Evolutionary conservation across 2,888 invertebrate species (phyloP).

Genomic region (Rutpela maculata): DNA sequence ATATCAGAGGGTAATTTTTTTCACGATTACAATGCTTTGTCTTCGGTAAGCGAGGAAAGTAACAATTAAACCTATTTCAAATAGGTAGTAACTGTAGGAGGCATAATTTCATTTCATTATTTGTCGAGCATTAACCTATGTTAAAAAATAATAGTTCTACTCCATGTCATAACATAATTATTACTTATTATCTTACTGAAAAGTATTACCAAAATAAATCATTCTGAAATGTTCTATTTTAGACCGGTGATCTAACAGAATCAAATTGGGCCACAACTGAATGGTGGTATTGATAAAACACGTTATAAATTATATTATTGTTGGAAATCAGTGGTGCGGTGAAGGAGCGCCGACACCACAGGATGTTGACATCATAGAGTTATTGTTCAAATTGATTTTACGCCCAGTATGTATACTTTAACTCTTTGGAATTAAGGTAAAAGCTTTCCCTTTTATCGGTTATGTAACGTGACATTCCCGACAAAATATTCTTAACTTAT

Average conservation of each 20-base stretch:
- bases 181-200: too few relatives aligned
- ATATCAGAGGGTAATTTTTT: too few relatives aligned
- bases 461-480: conserved; percentile 14
- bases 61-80: too few relatives aligned
- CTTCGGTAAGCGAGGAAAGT: too few relatives aligned
- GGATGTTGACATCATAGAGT: conserved; percentile 51
- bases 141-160: too few relatives aligned
- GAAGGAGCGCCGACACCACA: conserved; percentile 48
- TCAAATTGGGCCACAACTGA: conserved; percentile 26
- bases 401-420: conserved; percentile 45
- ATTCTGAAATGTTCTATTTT: not conserved
- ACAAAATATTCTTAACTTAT: not conserved
- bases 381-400: conserved; percentile 50
- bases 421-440: conserved; percentile 38
- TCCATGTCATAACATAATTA: too few relatives aligned
- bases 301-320: conserved; percentile 41
- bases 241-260: conserved; percentile 21
- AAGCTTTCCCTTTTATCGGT: conserved; percentile 35
- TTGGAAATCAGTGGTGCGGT: conserved; percentile 47
- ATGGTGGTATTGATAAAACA: conserved; percentile 42
- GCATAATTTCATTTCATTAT: too few relatives aligned
- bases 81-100: too few relatives aligned
- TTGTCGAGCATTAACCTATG: too few relatives aligned
- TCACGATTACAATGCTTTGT: too few relatives aligned
- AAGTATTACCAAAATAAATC: too few relatives aligned